Evolutionary conservation across 2,888 invertebrate species (phyloP), one percentile per base, ranked within the genome.

Genomic region (Boloria euphrosyne): DNA sequence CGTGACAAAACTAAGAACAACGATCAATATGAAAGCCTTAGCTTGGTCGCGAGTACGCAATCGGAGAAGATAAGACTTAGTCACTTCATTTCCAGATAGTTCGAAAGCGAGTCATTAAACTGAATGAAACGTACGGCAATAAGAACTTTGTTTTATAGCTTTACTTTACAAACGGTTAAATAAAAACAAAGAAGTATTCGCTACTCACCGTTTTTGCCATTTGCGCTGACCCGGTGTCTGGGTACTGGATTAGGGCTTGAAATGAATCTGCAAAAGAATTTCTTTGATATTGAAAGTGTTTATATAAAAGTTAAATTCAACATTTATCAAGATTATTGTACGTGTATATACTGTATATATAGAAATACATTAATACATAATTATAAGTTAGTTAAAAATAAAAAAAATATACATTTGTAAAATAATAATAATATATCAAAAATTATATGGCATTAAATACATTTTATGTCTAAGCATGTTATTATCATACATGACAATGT

Each of bases 191-290:
- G 75, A 85, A 85, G 80, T 80, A 76, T 82, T 83, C 78, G 79
- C 76, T 85, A 94, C 95, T 95, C 89, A 97, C 96, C 93, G 96
- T 94, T 95, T 99, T 99, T 82, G 99, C 99, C 80, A 98, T 96
- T 92, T 98, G 98, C 76, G 99, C 99, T 76, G 98, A 97, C 84
- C 97, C 95, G 73, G 98, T 97, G 93, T 99, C 99, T 78, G 98
- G 97, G 92, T 98, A 99, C 93, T 99, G 99, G 90, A 99, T 98
- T 85, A 99, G 95, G 74, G 99, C 99, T 96, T 99, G 98, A 95
- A 98, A 98, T 92, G 97, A 96, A 93, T 96, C 97, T 97, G 95
- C 76, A 93, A 94, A 83, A 82, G 85, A 85, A 83, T 81, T 69
- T 58, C 71, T 59, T 66, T 51, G 55, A 65, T 69, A 58, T 65